Conservation (phyloP, 2,888 invertebrate species). For the Agonopterix alstromeriana region DNA sequence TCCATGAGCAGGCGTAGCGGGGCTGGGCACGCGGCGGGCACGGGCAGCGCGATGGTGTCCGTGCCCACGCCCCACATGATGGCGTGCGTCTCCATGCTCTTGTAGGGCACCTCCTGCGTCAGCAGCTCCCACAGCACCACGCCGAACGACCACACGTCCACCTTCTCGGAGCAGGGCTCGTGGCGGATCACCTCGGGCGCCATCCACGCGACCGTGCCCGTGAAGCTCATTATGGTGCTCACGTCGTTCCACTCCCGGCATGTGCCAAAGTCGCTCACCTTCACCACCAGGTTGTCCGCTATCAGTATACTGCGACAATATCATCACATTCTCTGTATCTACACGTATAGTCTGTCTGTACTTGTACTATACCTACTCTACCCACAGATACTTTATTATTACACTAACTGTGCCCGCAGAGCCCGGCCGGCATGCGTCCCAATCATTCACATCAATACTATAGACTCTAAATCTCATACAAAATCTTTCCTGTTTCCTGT, state of each 20-base stretch:
- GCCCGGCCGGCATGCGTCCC: no score
- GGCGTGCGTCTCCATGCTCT: slow-evolving; percentile 90
- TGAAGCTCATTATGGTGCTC: slow-evolving; percentile 97
- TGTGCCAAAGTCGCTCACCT: slow-evolving; percentile 99
- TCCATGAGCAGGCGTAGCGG: slow-evolving; percentile 91
- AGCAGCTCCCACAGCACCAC: slow-evolving; percentile 98
- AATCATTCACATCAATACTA: no score
- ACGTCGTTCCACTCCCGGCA: slow-evolving; percentile 96
- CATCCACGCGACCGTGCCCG: slow-evolving; percentile 99
- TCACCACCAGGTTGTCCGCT: slow-evolving; percentile 86
- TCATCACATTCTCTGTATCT: no score
- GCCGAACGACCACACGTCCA: slow-evolving; percentile 99
- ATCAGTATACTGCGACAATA: slow-evolving; percentile 83
- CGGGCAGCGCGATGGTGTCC: slow-evolving; percentile 92
- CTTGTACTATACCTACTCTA: no score
- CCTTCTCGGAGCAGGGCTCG: slow-evolving; percentile 97
- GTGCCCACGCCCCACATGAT: slow-evolving; percentile 99
- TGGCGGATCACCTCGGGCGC: slow-evolving; percentile 98
- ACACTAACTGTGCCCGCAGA: no score
- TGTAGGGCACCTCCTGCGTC: slow-evolving; percentile 81
- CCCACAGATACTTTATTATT: no score
- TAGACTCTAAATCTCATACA: no score
- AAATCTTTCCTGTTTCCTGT: no score
- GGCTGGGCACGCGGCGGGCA: slow-evolving; percentile 93
- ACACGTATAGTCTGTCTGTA: no score